Percentiles rank a stretch among this genome's conserved stretches.
These are phyloP conservation scores for Pristionchus japonicus DNA, from an alignment of 2,888 invertebrate species.

Conservation along the genomic window DNA sequence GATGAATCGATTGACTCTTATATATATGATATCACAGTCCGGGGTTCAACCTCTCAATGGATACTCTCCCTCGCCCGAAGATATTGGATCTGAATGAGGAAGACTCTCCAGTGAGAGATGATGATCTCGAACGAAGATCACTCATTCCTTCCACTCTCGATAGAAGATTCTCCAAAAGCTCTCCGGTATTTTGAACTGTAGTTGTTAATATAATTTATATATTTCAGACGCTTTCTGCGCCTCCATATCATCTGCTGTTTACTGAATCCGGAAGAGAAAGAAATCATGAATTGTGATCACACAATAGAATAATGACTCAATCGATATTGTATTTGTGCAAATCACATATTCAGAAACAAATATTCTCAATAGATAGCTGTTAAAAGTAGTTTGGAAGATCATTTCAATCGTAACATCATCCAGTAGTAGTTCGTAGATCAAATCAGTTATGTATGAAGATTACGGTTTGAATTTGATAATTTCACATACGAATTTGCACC, in stretches of 20 bases:
- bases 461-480: neutral
- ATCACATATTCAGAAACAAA: neutral
- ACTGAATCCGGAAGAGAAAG: neutral
- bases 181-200: neutral
- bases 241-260: neutral
- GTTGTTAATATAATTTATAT: neutral
- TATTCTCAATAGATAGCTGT: neutral
- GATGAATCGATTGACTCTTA: neutral
- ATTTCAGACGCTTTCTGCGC: neutral
- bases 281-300: neutral
- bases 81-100: neutral
- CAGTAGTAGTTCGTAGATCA: neutral
- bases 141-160: neutral
- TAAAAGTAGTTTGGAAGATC: neutral
- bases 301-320: neutral
- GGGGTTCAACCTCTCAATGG: neutral
- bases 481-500: neutral
- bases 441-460: neutral
- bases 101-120: neutral
- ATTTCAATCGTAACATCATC: neutral
- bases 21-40: neutral
- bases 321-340: neutral
- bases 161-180: neutral
- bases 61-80: neutral
- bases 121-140: neutral